phyloP scores from a whole-genome alignment of 2,797 vertebrate genomes.

The Botia kubotai region DNA sequence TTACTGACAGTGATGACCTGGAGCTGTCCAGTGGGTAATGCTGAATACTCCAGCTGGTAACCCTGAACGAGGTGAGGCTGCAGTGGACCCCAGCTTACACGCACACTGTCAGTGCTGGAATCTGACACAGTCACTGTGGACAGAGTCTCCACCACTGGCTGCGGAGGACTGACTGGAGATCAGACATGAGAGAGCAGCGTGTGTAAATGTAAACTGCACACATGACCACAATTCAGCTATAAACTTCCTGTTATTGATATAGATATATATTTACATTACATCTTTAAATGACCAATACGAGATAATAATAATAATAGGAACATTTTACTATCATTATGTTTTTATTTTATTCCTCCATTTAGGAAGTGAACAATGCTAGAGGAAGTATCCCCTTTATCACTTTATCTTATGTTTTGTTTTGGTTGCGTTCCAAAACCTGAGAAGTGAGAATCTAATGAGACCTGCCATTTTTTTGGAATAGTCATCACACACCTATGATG shows the following conservation, averaged over 20 bases:
- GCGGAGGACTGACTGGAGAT: not conserved
- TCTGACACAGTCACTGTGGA: conserved; percentile 84
- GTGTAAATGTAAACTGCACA: not conserved
- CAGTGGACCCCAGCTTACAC: conserved; percentile 88
- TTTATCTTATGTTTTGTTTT: no score
- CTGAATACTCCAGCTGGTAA: conserved; percentile 86
- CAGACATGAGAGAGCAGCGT: not conserved
- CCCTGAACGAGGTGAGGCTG: conserved; percentile 72
- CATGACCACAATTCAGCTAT: no score
- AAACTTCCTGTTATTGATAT: not conserved
- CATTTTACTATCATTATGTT: no score
- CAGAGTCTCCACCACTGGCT: conserved; percentile 80
- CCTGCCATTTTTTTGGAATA: no score
- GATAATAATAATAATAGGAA: no score
- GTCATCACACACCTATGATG: no score
- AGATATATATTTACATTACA: no score
- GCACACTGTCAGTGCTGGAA: conserved; percentile 79
- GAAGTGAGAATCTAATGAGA: no score
- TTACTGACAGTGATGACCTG: conserved; percentile 75
- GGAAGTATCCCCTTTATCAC: not conserved
- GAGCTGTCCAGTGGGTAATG: conserved; percentile 78
- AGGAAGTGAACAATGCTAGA: not conserved
- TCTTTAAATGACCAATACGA: no score
- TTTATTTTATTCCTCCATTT: no score
- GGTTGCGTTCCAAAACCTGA: no score